Base-by-base conservation (phyloP, 2,888 invertebrate genomes). In the Zygaena filipendulae region DNA sequence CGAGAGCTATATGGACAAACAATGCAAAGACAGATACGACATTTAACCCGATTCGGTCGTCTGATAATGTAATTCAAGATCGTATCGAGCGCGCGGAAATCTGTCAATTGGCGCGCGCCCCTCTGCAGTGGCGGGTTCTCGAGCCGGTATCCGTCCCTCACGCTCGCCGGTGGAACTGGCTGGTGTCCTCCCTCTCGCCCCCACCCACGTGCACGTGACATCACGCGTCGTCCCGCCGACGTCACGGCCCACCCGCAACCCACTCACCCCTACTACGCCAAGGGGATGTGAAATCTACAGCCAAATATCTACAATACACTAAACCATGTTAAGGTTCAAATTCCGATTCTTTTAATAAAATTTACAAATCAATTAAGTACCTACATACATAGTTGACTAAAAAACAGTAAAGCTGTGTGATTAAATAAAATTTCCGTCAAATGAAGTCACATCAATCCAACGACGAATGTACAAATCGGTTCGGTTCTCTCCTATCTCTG, bases 151-250 rank as follows among this genome's bases (percentile, higher is more conserved):
- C 39, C 28, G 47, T 48, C 49, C 38, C 54, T 48, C 49, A 46
- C 46, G 40, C 40, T 41, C 47, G 45, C n/a, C 35, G 26, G 30
- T 40, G 39, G 41, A 39, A 39, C 39, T 32, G 22, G 25, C 26
- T 35, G 38, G 43, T 42, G 38, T 47, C 43, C 47, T 64, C 71
- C 49, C 59, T 45, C 45, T 68, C 64, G 52, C 59, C 40, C 62
- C 55, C 67, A 47, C 64, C 67, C 72, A 69, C 72, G 72, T 72
- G 72, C 63, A 51, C 40, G 59, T 72, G 71, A 71, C 70, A 72
- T 71, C 66, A 69, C 52, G 18, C 45, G 39, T 51, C 54, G 52
- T 51, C 50, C 52, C 47, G 45, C 41, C 50, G 53, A 70, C 72
- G 71, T 70, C 74, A 72, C 53, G 36, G 46, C 51, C 49, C 55